Percentiles rank a stretch among this genome's conserved stretches.
phyloP scores from a whole-genome alignment of 2,797 vertebrate genomes.

The Babyrousa celebensis region DNA sequence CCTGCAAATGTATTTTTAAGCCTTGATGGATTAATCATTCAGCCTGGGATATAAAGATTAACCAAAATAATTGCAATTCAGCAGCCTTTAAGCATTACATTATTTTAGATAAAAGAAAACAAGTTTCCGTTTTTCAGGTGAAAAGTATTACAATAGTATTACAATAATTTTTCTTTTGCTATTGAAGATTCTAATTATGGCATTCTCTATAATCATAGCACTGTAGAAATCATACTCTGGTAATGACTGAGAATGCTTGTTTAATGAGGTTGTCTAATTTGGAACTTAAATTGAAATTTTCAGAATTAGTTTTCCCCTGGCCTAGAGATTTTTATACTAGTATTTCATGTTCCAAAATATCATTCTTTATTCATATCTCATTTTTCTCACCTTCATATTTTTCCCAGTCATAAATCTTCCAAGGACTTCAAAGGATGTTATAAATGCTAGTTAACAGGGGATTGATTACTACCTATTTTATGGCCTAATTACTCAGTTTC shows the following conservation, averaged over 20 bases:
- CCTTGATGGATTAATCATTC: constrained; percentile 69
- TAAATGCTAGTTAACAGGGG: constrained; percentile 25
- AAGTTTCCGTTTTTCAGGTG: constrained; percentile 73
- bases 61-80: constrained; percentile 78
- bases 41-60: constrained; percentile 69
- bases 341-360: not conserved
- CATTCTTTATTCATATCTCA: not conserved
- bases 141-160: constrained; percentile 72
- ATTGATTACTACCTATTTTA: constrained; percentile 35
- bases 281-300: constrained; percentile 68
- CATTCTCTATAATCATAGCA: constrained; percentile 69
- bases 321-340: constrained; percentile 39
- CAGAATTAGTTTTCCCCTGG: not conserved
- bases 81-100: constrained; percentile 60
- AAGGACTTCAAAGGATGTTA: constrained; percentile 31
- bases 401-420: constrained; percentile 32
- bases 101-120: constrained; percentile 75
- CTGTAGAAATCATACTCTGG: constrained; percentile 70
- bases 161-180: constrained; percentile 73
- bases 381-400: constrained; percentile 65
- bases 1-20: constrained; percentile 68
- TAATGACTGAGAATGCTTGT: constrained; percentile 64
- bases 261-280: constrained; percentile 74
- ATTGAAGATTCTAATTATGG: constrained; percentile 75
- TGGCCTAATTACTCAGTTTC: constrained; percentile 35